Evolutionary conservation across 2,797 vertebrate genomes (phyloP), one percentile per base, ranked within the genome.

Genomic region (Anguilla anguilla): DNA sequence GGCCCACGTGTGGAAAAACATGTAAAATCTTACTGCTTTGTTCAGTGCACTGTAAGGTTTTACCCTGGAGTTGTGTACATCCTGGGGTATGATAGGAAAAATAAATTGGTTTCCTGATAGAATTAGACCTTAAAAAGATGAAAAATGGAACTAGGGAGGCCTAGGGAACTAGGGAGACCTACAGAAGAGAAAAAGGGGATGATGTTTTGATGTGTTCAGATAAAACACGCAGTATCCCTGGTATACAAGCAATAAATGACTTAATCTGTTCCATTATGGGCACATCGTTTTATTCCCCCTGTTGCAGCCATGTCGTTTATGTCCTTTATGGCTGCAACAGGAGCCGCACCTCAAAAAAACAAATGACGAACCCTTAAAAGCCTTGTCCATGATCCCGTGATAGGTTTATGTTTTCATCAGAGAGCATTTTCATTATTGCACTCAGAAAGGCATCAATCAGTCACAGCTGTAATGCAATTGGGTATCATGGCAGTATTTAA

Each of bases 401-500:
- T 31, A 79, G 79, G 79, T 49, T 82, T n/a, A 49, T 46, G 35
- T 82, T 82, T 51, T 82, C 46, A 82, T 82, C 79, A 2, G 79
- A 49, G 46, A 25, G 19, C 46, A 49, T 82, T 82, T 82, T 82
- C 46, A 49, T 82, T 51, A 82, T 82, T 51, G 43, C 46, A 51
- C 46, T 82, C 17, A 49, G 46, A 82, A 51, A 82, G 79, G 46
- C 46, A 82, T 82, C 79, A 49, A 82, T 82, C 79, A 49, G 43
- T 82, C 17, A 49, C 46, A 25, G 43, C 79, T 13, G 13, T 51
- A 82, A 82, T 51, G 43, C 79, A 82, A n/a, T 17, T 25, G 46
- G 79, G 22, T 49, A 22, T 22, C 79, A 22, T 82, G 79, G 79
- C 79, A 82, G 79, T 82, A 51, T 51, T 82, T 82, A 82, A 82